Conservation (phyloP, 2,797 vertebrate genomes). For the Macroramphosus scolopax region DNA sequence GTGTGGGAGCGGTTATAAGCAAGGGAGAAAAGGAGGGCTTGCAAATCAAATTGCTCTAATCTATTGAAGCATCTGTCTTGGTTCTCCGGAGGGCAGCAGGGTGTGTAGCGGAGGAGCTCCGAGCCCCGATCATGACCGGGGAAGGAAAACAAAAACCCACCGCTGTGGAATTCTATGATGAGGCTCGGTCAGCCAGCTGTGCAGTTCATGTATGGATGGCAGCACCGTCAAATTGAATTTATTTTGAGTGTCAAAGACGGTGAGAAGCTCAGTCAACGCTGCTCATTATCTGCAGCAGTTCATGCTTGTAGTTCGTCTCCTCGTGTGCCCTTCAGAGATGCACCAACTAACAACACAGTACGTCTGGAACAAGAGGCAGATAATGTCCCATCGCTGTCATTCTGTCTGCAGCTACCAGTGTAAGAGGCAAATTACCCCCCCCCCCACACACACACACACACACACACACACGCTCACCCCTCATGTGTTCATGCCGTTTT, state of each 20-base stretch:
- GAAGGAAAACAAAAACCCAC: constrained; percentile 59
- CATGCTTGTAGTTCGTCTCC: constrained; percentile 2
- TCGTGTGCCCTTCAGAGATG: neutral
- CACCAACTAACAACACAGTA: neutral
- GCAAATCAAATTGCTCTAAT: constrained; percentile 67
- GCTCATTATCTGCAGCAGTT: constrained; percentile 41
- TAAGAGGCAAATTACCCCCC: too few relatives aligned
- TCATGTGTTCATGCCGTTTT: too few relatives aligned
- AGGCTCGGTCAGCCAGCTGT: constrained; percentile 47
- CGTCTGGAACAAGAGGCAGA: constrained; percentile 12
- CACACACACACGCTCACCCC: too few relatives aligned
- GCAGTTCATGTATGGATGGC: constrained; percentile 20
- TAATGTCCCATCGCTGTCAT: too few relatives aligned
- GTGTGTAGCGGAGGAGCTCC: constrained; percentile 30
- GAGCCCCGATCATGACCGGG: constrained; percentile 41
- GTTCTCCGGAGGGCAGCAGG: constrained; percentile 55
- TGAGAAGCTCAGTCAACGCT: constrained; percentile 37
- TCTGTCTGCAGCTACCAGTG: too few relatives aligned
- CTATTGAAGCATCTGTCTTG: constrained; percentile 63
- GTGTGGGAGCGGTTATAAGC: constrained; percentile 31
- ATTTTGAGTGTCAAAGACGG: constrained; percentile 12
- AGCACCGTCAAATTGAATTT: constrained; percentile 22
- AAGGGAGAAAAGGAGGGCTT: constrained; percentile 45
- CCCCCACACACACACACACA: too few relatives aligned
- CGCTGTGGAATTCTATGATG: constrained; percentile 34